Base-by-base conservation (phyloP, 1,140 invertebrate species). In the Brachionus paranguensis region DNA sequence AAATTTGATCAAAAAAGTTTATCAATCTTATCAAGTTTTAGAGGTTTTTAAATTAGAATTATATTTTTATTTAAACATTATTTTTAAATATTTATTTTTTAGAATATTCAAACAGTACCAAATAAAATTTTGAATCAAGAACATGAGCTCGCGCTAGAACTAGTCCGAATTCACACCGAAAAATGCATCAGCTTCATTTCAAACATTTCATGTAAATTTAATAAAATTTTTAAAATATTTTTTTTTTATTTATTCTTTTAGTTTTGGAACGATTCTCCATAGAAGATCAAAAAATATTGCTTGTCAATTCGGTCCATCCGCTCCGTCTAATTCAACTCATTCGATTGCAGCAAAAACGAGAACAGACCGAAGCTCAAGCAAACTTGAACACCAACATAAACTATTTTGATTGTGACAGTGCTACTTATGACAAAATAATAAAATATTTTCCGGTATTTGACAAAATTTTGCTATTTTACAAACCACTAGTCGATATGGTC, bases 181-280 rank as follows among this genome's bases (percentile, higher is more conserved):
- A 60, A 68, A 64, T 81, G 78, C 43, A 37, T 64, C 7, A 81
- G 33, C 29, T 81, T 81, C n/a, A 68, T 68, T 1, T 64, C 53
- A 37, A 64, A 60, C 53, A 81, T 81, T 64, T 47, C 78, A 81
- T 60, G 78, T 81, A 81, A 81, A 11, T 55, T 60, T 20, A 60
- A 20, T 8, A 64, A 64, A 64, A 14, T 0, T 3, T 17, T 55
- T 2, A 37, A 37, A 37, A 7, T 4, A n/a, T 37, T 41, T 14
- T 45, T 27, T 20, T 37, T 45, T 7, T 7, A 64, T 20, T 64
- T 64, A 14, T 33, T 11, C n/a, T 14, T 53, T 76, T 33, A 81
- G 78, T 41, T 64, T 43, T 81, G 7, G 41, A 60, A 7, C 27
- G 37, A 41, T 81, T 81, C 27, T 64, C 53, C 3, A 45, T 45